Conservation (phyloP, 1,140 invertebrate genomes). For the Caenorhabditis remanei region DNA sequence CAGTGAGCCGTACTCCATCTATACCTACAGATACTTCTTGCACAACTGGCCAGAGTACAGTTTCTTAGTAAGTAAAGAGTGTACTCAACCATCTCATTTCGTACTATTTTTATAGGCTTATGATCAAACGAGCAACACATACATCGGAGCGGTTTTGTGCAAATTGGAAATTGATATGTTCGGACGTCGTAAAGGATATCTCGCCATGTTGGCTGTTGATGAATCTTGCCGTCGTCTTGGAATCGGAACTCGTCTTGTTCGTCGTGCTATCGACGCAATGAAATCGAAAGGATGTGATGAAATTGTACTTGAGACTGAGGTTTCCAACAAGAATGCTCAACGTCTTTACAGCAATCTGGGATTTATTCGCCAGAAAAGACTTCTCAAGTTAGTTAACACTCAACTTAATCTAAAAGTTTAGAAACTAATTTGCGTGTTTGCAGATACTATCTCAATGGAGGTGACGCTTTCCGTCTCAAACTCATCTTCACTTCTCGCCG, state of each 20-base stretch:
- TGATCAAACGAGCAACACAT: slow-evolving; percentile 11
- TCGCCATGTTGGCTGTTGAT: slow-evolving; percentile 64
- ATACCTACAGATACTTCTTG: slow-evolving; percentile 99
- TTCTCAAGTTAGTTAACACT: slow-evolving; percentile 43
- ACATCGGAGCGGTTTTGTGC: slow-evolving; percentile 59
- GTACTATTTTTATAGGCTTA: slow-evolving; percentile 63
- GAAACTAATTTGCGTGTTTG: not conserved
- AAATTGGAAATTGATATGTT: slow-evolving; percentile 52
- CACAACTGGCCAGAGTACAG: slow-evolving; percentile 99
- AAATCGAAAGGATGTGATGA: slow-evolving; percentile 50
- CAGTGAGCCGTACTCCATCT: slow-evolving; percentile 99
- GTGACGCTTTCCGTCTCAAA: slow-evolving; percentile 62
- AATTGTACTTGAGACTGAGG: slow-evolving; percentile 58
- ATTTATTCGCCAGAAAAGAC: slow-evolving; percentile 60
- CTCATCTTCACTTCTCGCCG: slow-evolving; percentile 57
- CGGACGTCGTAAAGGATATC: slow-evolving; percentile 55
- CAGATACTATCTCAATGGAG: slow-evolving; percentile 61
- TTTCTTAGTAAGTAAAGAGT: slow-evolving; percentile 82
- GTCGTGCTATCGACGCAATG: slow-evolving; percentile 58
- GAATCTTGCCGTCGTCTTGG: slow-evolving; percentile 59
- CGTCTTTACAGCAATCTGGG: slow-evolving; percentile 59
- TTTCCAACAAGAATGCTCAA: slow-evolving; percentile 58
- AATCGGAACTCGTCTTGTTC: slow-evolving; percentile 57
- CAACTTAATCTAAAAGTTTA: too few relatives aligned
- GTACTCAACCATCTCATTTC: too few relatives aligned